A percentile compares a stretch with the other conserved stretches of the same genome.
phyloP scores from a whole-genome alignment of 2,888 invertebrate species.

The Nomada goodeniana region DNA sequence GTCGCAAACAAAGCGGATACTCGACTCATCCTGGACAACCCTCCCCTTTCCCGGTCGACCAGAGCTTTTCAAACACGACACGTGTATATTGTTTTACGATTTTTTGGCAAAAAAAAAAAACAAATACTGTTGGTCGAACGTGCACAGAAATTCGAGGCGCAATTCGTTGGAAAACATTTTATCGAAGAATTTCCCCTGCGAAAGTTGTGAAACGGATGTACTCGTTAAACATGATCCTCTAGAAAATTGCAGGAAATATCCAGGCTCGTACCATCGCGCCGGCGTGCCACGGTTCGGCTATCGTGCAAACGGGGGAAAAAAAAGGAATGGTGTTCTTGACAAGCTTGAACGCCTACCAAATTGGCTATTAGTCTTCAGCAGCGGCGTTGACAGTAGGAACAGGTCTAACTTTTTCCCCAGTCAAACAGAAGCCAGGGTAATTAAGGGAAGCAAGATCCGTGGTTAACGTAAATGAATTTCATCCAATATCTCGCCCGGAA shows the following conservation, averaged over 20 bases:
- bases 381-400: conserved; percentile 7
- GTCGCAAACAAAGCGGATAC: too few species aligned
- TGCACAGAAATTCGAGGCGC: neutral
- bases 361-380: conserved; percentile 21
- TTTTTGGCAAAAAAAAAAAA: neutral
- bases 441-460: conserved; percentile 22
- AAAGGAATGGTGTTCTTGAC: neutral
- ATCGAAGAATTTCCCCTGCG: neutral
- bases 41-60: too few species aligned
- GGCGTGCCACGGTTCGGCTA: neutral
- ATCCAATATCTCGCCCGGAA: conserved; percentile 35
- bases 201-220: neutral
- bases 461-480: conserved; percentile 43
- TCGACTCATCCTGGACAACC: too few species aligned
- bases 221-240: neutral
- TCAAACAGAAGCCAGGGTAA: conserved; percentile 6
- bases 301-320: neutral
- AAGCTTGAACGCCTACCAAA: conserved; percentile 8
- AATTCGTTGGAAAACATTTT: neutral
- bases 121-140: neutral
- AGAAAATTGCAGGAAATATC: conserved; percentile 2
- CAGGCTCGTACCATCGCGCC: neutral
- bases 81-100: neutral
- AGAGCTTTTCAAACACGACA: conserved; percentile 10
- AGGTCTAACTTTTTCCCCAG: conserved; percentile 13